A percentile compares a stretch with the other conserved stretches of the same genome.
phyloP scores from a whole-genome alignment of 2,113 vertebrate genomes.

The Cyanoliseus patagonus region DNA sequence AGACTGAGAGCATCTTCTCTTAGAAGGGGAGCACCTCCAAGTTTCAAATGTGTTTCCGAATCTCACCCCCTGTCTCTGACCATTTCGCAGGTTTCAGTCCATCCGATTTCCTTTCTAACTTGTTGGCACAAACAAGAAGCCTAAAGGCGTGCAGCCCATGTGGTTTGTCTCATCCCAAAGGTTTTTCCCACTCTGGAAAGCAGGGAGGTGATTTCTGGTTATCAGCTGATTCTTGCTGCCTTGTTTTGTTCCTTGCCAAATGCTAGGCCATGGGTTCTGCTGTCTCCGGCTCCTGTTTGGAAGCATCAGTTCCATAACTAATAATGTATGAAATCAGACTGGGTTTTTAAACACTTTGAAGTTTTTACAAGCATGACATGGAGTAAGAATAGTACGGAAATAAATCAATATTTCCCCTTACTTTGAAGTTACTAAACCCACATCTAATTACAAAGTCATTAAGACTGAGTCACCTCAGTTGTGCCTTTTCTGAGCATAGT shows the following conservation, averaged over 20 bases:
- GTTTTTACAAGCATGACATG: conserved; percentile 23
- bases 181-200: neutral
- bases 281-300: conserved; percentile 17
- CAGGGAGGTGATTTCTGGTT: neutral
- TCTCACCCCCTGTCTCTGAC: neutral
- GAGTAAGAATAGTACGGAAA: neutral
- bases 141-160: accelerated
- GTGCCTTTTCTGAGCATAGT: neutral
- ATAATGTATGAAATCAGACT: conserved; percentile 44
- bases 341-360: conserved; percentile 41
- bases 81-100: accelerated
- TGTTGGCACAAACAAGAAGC: neutral
- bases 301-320: neutral
- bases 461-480: neutral
- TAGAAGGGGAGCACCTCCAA: neutral
- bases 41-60: accelerated
- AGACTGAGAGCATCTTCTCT: neutral
- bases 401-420: neutral
- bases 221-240: neutral
- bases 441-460: conserved; percentile 52
- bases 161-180: neutral
- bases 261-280: neutral
- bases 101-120: neutral
- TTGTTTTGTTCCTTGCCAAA: neutral
- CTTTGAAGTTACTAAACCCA: conserved; percentile 48